phyloP scores from a whole-genome alignment of 2,113 vertebrate genomes.

The Melanotaenia duboulayi region DNA sequence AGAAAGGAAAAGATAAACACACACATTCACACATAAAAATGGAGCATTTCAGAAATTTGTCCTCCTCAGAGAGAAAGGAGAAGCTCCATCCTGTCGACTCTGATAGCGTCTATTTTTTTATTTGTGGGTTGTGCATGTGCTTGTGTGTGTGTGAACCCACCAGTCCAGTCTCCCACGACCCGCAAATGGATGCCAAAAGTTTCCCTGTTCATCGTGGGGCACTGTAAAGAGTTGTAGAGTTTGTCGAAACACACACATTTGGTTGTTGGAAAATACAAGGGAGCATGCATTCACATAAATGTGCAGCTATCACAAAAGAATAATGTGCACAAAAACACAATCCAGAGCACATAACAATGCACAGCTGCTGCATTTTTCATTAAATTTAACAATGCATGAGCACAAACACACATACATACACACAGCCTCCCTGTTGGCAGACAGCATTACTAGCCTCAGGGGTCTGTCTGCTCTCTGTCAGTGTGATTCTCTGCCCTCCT shows the following conservation, averaged over 20 bases:
- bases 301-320: background rate
- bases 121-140: conserved; percentile 5
- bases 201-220: conserved; percentile 91
- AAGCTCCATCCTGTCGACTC: conserved; percentile 21
- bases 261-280: background rate
- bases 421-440: conserved; percentile 67
- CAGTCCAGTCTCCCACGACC: conserved; percentile 98
- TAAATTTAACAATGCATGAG: conserved; percentile 30
- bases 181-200: conserved; percentile 96
- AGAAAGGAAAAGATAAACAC: background rate
- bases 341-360: conserved; percentile 15
- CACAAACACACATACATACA: conserved; percentile 31
- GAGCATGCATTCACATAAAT: background rate
- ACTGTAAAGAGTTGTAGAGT: conserved; percentile 86
- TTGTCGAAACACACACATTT: conserved; percentile 35
- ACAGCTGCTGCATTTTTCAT: conserved; percentile 39
- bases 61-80: conserved; percentile 30
- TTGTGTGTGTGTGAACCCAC: conserved; percentile 79
- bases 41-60: conserved; percentile 5
- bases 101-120: conserved; percentile 5
- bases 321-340: conserved; percentile 28
- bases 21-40: conserved; percentile 2
- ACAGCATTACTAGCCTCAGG: conserved; percentile 69
- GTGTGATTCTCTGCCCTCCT: conserved; percentile 62
- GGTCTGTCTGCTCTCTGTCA: conserved; percentile 77